phyloP scores from a whole-genome alignment of 2,797 vertebrate genomes.

The Dromococcyx pavoninus region DNA sequence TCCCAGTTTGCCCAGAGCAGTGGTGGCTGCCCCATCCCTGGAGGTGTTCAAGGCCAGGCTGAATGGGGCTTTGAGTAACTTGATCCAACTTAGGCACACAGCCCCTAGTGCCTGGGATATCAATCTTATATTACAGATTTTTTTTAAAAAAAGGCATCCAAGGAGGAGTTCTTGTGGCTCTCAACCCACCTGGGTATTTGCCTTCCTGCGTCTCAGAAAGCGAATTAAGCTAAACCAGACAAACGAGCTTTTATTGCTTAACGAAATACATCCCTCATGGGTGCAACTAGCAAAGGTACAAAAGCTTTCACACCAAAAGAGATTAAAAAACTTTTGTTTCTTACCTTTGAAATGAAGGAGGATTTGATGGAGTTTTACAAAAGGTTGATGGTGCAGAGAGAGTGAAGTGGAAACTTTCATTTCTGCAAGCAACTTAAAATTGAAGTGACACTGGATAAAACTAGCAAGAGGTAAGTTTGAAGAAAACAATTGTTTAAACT shows the following conservation, averaged over 20 bases:
- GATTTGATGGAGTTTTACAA: neutral
- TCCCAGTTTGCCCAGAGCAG: too few relatives aligned
- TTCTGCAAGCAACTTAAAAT: neutral
- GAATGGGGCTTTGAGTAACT: too few relatives aligned
- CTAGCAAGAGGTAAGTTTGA: neutral
- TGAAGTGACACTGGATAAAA: neutral
- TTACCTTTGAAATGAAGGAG: neutral
- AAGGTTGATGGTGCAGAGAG: fast-evolving
- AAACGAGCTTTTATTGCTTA: neutral
- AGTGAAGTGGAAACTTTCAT: neutral
- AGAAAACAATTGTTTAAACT: neutral
- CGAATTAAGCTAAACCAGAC: neutral
- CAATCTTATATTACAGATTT: neutral
- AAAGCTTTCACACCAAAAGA: neutral
- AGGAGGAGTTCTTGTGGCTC: neutral
- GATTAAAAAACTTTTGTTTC: neutral
- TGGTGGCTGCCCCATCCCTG: too few relatives aligned
- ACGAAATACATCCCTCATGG: slow-evolving; percentile 1
- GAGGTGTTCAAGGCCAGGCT: too few relatives aligned
- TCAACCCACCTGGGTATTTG: neutral
- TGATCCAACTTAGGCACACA: neutral
- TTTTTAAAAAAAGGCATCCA: neutral
- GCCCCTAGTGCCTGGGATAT: neutral
- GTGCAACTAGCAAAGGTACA: neutral
- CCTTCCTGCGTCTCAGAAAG: neutral